Evolutionary conservation across 2,888 invertebrate genomes (phyloP).

Genomic region (Hartigia nigra): DNA sequence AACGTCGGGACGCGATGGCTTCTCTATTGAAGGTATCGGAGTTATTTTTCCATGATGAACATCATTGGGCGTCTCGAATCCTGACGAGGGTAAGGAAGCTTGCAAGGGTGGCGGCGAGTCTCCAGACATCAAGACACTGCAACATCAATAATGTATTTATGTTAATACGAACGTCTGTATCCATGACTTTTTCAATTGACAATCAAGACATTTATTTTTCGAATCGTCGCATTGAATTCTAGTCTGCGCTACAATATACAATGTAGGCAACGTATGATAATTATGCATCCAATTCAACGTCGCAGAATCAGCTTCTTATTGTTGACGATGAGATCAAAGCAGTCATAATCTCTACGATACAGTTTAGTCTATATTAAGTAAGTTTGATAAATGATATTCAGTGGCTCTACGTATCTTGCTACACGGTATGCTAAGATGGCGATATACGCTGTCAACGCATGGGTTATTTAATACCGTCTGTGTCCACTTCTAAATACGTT

Average conservation of each 20-base stretch:
- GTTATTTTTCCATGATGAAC: slow-evolving; percentile 45
- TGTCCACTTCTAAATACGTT: slow-evolving; percentile 22
- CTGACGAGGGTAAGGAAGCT: slow-evolving; percentile 44
- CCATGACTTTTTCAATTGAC: slow-evolving; percentile 4
- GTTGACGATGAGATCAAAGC: neutral
- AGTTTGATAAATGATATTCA: neutral
- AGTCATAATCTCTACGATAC: neutral
- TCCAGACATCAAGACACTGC: slow-evolving; percentile 57
- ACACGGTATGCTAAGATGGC: neutral
- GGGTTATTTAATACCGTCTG: slow-evolving; percentile 23
- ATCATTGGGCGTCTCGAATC: slow-evolving; percentile 55
- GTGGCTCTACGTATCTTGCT: neutral
- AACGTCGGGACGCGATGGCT: slow-evolving; percentile 26
- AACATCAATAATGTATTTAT: slow-evolving; percentile 24
- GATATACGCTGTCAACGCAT: neutral
- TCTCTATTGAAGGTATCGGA: slow-evolving; percentile 35
- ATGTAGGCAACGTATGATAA: neutral
- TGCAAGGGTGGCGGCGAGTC: slow-evolving; percentile 52
- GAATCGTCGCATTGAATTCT: neutral
- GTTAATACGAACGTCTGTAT: neutral
- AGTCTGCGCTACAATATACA: neutral
- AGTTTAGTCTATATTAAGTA: neutral
- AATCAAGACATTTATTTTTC: slow-evolving; percentile 1
- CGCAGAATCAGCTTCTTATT: neutral
- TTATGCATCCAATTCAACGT: neutral